Conservation (phyloP, 2,888 invertebrate species). For the Latrodectus elegans region DNA sequence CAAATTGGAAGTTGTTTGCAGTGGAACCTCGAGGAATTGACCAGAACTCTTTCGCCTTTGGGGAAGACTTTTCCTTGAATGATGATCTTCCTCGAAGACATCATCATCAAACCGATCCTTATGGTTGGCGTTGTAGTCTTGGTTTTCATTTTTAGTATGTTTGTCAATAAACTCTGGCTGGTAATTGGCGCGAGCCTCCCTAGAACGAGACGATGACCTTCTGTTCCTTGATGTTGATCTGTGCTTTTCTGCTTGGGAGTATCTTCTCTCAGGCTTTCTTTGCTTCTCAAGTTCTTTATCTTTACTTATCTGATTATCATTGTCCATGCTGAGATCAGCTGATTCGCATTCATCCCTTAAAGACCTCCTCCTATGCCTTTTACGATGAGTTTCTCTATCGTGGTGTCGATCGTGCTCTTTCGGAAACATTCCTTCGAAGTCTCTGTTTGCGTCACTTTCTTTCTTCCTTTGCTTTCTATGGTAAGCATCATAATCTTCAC, state of each 20-base stretch:
- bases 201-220: background rate
- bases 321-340: background rate
- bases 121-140: constrained; percentile 1
- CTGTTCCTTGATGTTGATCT: constrained; percentile 6
- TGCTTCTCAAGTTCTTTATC: background rate
- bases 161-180: background rate
- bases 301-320: background rate
- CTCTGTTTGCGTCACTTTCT: background rate
- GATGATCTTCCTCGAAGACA: no score
- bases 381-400: background rate
- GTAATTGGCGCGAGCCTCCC: background rate
- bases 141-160: background rate
- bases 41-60: constrained; percentile 25
- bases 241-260: constrained; percentile 10
- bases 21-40: constrained; percentile 48
- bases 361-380: constrained; percentile 21
- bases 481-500: constrained; percentile 31
- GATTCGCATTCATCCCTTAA: background rate
- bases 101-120: constrained; percentile 20
- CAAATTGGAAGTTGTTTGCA: background rate
- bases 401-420: background rate
- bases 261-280: background rate
- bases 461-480: constrained; percentile 9
- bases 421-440: background rate
- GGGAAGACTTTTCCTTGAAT: constrained; percentile 3